Conservation (phyloP, 2,797 vertebrate genomes). For the Pseudochirops corinnae region DNA sequence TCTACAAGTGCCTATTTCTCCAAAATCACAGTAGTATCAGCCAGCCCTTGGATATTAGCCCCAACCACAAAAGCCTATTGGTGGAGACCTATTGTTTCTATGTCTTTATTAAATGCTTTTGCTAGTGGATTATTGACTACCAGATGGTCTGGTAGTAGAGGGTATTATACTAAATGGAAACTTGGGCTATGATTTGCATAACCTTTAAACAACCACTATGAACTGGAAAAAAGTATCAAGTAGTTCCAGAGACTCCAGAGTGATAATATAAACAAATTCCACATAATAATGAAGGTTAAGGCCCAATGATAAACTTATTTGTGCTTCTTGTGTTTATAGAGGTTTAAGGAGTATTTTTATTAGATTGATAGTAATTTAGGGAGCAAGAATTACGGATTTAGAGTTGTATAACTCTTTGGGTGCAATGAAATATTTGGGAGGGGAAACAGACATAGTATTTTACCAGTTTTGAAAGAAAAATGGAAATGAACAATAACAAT, state of each 20-base stretch:
- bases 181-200: too few species aligned
- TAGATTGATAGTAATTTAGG: background rate
- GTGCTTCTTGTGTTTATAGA: background rate
- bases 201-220: background rate
- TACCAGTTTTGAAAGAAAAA: slow-evolving; percentile 30
- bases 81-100: too few species aligned
- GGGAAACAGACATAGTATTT: background rate
- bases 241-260: background rate
- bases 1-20: too few species aligned
- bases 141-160: background rate
- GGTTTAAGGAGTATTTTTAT: background rate
- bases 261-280: background rate
- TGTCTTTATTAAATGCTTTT: too few species aligned
- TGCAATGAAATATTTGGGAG: slow-evolving; percentile 33
- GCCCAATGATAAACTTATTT: background rate
- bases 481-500: background rate
- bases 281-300: background rate
- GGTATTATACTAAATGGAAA: too few species aligned
- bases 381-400: background rate
- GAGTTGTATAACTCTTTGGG: slow-evolving; percentile 18
- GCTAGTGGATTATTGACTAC: background rate
- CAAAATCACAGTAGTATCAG: too few species aligned
- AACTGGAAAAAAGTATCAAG: background rate
- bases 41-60: too few species aligned
- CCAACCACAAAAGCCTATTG: too few species aligned